Conservation (phyloP, 2,797 vertebrate species). For the Mastacembelus armatus region DNA sequence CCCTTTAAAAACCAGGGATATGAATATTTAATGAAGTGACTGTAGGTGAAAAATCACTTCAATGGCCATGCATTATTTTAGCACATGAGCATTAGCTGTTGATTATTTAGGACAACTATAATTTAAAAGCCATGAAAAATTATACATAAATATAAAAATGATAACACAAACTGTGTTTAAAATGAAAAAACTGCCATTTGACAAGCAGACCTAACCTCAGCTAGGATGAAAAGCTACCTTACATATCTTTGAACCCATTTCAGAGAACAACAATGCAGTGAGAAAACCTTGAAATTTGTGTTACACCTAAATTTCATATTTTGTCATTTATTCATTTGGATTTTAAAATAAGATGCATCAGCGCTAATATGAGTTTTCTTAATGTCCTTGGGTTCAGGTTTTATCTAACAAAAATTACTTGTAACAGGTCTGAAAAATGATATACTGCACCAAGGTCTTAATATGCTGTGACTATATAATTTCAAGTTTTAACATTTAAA, state of each 20-base stretch:
- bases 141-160: conserved; percentile 7
- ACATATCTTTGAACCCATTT: conserved; percentile 17
- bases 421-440: conserved; percentile 29
- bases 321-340: conserved; percentile 1
- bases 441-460: conserved; percentile 50
- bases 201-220: conserved; percentile 26
- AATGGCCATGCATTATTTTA: conserved; percentile 27
- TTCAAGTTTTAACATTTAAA: conserved; percentile 71
- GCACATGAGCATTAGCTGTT: conserved; percentile 26
- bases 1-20: neutral
- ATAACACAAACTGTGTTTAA: conserved; percentile 13
- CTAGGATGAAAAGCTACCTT: conserved; percentile 61
- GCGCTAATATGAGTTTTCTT: conserved; percentile 25
- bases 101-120: neutral
- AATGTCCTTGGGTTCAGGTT: conserved; percentile 21
- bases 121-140: neutral
- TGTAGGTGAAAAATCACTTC: conserved; percentile 28
- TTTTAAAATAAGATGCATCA: conserved; percentile 16
- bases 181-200: conserved; percentile 4
- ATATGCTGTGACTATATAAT: conserved; percentile 62
- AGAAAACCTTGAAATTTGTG: conserved; percentile 17
- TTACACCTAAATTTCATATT: conserved; percentile 16
- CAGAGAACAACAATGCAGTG: conserved; percentile 6
- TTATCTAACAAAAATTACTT: conserved; percentile 28
- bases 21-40: neutral